Base-by-base conservation (phyloP, 2,113 vertebrate genomes). In the Trachemys scripta region DNA sequence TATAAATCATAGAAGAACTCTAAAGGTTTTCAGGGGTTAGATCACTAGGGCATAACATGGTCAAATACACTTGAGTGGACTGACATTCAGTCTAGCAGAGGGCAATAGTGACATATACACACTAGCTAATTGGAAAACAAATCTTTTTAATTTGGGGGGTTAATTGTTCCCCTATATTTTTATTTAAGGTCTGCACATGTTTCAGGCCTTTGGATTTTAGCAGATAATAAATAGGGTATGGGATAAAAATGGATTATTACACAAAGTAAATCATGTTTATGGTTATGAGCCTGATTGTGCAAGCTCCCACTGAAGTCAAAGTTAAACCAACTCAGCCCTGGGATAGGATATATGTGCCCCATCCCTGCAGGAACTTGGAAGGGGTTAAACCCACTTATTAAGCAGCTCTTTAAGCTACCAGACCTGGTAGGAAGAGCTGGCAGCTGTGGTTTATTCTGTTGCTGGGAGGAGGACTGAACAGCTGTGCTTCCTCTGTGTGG, bases 11-110 rank as follows among this genome's bases (percentile, higher is more conserved):
- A 88, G 35, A n/a, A 42, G 10, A 54, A 1, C 27, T 45, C 47
- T 1, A 20, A 0, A 3, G 35, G 0, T 85, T 50, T 3, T 3
- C 3, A 1, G 17, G 51, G 53, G n/a, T 27, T 6, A 42, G 78
- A 0, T 19, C 25, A 6, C 0, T 0, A 3, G 6, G 42, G 78
- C 47, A 27, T 11, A 1, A 54, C 19, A 4, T 0, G 1, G 59
- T 22, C 78, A 53, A n/a, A 76, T 1, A 31, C n/a, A 85, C 14
- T 51, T 22, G 8, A 42, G 27, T 57, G 76, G 17, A 5, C 8
- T 2, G 4, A 69, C 0, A 78, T 51, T 75, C 72, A 22, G 38
- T 47, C 35, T 45, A 2, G 1, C 29, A 1, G 62, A n/a, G 35
- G 35, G 35, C 31, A 38, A 19, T 38, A n/a, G n/a, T 72, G n/a